Percentiles rank a stretch among this genome's conserved stretches.
phyloP scores from a whole-genome alignment of 1,140 invertebrate genomes.

The Scaptomyza graminum region DNA sequence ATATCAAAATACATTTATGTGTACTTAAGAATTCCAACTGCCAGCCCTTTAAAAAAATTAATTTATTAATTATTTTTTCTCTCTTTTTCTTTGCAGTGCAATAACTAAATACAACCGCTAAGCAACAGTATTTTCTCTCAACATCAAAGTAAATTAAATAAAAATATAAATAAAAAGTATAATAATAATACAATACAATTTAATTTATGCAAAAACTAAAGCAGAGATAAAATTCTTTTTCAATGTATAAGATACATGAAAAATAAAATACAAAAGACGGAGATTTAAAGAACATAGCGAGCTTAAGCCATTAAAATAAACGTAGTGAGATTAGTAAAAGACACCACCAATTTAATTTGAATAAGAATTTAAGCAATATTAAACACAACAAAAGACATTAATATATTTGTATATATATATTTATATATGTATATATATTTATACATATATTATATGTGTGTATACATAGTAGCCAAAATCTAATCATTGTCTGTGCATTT shows the following conservation, averaged over 20 bases:
- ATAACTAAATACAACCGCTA: constrained; percentile 56
- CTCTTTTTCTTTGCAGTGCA: constrained; percentile 54
- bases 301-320: constrained; percentile 64
- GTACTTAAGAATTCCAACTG: constrained; percentile 36
- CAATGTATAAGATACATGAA: constrained; percentile 13
- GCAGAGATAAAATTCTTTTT: constrained; percentile 68
- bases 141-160: constrained; percentile 54
- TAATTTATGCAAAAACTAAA: constrained; percentile 51
- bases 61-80: constrained; percentile 19
- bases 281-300: constrained; percentile 51
- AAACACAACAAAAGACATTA: constrained; percentile 23
- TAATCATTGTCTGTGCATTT: constrained; percentile 56
- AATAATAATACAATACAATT: constrained; percentile 32
- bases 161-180: not conserved
- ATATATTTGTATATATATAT: no score
- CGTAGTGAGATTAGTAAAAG: constrained; percentile 79
- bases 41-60: constrained; percentile 5
- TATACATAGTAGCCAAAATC: constrained; percentile 70
- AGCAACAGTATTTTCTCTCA: constrained; percentile 80
- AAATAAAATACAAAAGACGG: constrained; percentile 16
- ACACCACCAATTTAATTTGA: constrained; percentile 80
- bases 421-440: no score
- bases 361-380: constrained; percentile 33
- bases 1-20: constrained; percentile 60
- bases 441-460: not conserved